These are phyloP conservation scores for Gopherus flavomarginatus DNA, from an alignment of 2,113 vertebrate genomes.

Conservation along the genomic window DNA sequence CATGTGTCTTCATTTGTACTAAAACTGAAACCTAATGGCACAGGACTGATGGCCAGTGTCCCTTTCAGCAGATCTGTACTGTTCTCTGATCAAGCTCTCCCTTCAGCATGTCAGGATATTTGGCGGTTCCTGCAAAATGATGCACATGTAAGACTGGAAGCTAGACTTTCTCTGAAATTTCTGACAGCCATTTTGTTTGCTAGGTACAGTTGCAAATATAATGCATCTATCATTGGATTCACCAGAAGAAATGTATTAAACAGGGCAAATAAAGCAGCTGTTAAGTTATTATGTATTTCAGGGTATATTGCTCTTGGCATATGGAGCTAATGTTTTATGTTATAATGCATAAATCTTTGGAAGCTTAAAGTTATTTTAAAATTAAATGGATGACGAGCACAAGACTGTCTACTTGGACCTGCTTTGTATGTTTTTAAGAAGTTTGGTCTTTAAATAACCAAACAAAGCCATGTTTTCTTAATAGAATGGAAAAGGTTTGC, in stretches of 20 bases:
- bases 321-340: constrained; percentile 70
- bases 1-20: background rate
- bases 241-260: constrained; percentile 50
- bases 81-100: background rate
- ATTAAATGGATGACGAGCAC: constrained; percentile 57
- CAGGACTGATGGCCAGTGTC: background rate
- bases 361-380: constrained; percentile 71
- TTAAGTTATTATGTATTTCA: constrained; percentile 66
- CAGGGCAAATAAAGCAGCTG: constrained; percentile 66
- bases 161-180: background rate
- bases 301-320: constrained; percentile 51
- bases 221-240: background rate
- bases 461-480: constrained; percentile 69
- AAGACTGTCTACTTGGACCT: constrained; percentile 50
- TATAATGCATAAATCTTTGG: constrained; percentile 67
- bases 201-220: background rate
- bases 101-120: background rate
- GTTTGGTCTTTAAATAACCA: constrained; percentile 46
- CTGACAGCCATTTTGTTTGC: background rate
- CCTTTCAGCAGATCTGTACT: background rate
- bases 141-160: background rate
- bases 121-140: background rate
- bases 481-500: constrained; percentile 29
- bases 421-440: constrained; percentile 53
- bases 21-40: background rate